These are phyloP conservation scores for Ypsolopha sequella DNA, from an alignment of 2,888 invertebrate species.

Conservation along the genomic window DNA sequence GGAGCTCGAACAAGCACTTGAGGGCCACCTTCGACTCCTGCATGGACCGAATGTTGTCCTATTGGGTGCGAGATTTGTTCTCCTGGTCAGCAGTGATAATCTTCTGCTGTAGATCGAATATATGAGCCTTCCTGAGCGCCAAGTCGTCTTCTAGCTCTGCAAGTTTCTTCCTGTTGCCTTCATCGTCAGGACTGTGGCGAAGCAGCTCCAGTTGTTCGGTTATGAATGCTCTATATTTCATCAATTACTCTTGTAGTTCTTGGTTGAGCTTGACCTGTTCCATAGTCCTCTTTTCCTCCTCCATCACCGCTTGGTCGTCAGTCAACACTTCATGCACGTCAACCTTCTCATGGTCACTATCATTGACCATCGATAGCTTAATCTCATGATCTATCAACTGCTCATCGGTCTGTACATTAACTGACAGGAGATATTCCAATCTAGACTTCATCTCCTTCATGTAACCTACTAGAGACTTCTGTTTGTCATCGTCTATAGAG, in stretches of 20 bases:
- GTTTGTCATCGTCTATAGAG: conserved; percentile 29
- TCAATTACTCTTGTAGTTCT: conserved; percentile 78
- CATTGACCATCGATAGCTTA: conserved; percentile 44
- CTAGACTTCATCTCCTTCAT: conserved; percentile 37
- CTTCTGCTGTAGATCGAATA: conserved; percentile 84
- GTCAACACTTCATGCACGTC: conserved; percentile 42
- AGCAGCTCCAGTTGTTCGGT: conserved; percentile 63
- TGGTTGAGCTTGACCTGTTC: conserved; percentile 77
- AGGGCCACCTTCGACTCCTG: conserved; percentile 82
- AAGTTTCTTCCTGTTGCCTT: conserved; percentile 38
- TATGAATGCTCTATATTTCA: conserved; percentile 74
- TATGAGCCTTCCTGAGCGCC: conserved; percentile 77
- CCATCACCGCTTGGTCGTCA: conserved; percentile 69
- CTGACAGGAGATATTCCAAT: conserved; percentile 63
- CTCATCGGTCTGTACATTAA: conserved; percentile 68
- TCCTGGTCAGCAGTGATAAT: conserved; percentile 86
- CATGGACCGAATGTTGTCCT: conserved; percentile 82
- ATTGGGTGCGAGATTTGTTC: conserved; percentile 75
- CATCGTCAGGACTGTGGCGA: conserved; percentile 45
- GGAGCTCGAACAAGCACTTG: conserved; percentile 73
- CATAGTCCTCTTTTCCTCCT: conserved; percentile 76
- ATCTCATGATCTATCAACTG: conserved; percentile 66
- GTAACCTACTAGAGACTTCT: conserved; percentile 54
- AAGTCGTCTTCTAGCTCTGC: conserved; percentile 67
- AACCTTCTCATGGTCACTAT: conserved; percentile 34